Conservation (phyloP, 2,888 invertebrate genomes). For the Protophormia terraenovae region DNA sequence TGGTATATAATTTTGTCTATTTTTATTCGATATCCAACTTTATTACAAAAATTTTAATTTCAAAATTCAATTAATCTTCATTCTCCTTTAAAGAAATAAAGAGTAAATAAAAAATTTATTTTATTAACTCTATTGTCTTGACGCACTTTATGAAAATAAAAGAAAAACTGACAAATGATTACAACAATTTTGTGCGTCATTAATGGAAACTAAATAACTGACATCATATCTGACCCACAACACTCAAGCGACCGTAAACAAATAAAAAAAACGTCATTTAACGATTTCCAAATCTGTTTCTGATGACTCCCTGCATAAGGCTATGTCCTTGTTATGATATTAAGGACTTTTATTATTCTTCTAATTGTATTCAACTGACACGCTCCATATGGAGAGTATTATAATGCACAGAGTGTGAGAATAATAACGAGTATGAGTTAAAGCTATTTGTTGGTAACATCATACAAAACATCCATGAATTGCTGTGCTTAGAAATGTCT, state of each 20-base stretch:
- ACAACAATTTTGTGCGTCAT: constrained; percentile 58
- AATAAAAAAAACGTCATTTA: constrained; percentile 30
- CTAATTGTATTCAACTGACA: constrained; percentile 28
- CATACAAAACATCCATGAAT: no score
- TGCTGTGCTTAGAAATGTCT: background rate
- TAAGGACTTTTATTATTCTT: constrained; percentile 15
- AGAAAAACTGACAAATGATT: constrained; percentile 26
- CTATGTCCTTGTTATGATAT: constrained; percentile 4
- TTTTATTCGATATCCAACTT: no score
- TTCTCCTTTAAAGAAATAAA: no score
- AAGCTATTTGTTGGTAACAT: background rate
- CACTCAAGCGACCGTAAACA: background rate
- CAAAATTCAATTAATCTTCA: no score
- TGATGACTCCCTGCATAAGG: constrained; percentile 52
- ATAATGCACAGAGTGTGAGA: background rate
- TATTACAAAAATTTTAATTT: no score
- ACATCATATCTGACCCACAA: background rate
- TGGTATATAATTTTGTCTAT: no score
- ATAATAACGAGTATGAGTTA: background rate
- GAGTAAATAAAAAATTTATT: constrained; percentile 35
- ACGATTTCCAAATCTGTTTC: constrained; percentile 48
- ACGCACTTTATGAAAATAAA: background rate
- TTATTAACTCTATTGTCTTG: constrained; percentile 12
- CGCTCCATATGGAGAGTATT: background rate
- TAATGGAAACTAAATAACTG: constrained; percentile 20